Evolutionary conservation across 2,888 invertebrate genomes (phyloP), one percentile per base, ranked within the genome.

Genomic region (Monoplex corrugatus): DNA sequence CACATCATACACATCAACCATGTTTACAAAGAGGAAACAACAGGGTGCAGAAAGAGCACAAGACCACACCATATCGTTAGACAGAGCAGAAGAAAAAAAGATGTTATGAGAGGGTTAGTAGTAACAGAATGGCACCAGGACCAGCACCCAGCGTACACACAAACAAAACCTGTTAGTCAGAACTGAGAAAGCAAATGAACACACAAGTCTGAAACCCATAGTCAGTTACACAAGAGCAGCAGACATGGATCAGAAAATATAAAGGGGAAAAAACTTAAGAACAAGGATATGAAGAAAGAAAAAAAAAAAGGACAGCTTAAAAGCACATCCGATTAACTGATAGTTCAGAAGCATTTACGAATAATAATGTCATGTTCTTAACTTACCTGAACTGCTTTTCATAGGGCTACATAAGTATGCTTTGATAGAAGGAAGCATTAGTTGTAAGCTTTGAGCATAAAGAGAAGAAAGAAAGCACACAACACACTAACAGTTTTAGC

Each of bases 1-100:
- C n/a, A n/a, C n/a, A n/a, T 23, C 3, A 63, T 63, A 40, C 40
- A 40, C 78, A 40, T 19, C 23, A 40, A 78, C 78, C 78, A 78
- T 23, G 78, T 23, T 40, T 38, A 78, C 78, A 78, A 78, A 78
- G 40, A 78, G 40, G 78, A 78, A 78, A 78, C n/a, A n/a, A n/a
- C n/a, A n/a, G 78, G 78, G 78, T 78, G 78, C 78, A 78, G 78
- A 78, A 23, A 40, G 40, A 40, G 40, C 19, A 40, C 40, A 78
- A 40, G 40, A 28, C 3, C 10, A 63, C 63, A 63, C 23, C 63
- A 63, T 23, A 40, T 38, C 38, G 23, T 40, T 19, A 40, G 72
- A 35, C n/a, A 40, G n/a, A n/a, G n/a, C n/a, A n/a, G n/a, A n/a
- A n/a, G n/a, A n/a, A 23, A 40, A 3, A 78, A 40, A 78, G 5